Base-by-base conservation (phyloP, 1,140 invertebrate species). In the Drosophila sturtevanti region DNA sequence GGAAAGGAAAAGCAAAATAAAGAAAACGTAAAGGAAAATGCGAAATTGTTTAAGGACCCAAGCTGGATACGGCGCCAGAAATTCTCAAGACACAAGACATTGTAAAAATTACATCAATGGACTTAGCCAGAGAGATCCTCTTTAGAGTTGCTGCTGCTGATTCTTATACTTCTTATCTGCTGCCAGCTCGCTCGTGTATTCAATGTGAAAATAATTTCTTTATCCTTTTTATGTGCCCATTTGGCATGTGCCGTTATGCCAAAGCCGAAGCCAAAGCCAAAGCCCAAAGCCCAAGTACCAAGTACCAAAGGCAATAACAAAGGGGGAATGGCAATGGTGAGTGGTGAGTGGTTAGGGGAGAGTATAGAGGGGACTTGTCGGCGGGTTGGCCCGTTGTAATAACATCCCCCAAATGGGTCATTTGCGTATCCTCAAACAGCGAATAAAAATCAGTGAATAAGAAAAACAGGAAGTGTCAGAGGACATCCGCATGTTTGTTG, bases 391-490 rank as follows among this genome's bases (percentile, higher is more conserved):
- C n/a, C 52, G 76, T 70, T 90, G 79, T 91, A 90, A 91, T 91
- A 91, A 91, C 90, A 91, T 91, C 90, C 90, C 90, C 89, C 90
- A 91, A 91, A 91, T 91, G 90, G 90, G 90, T 90, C 90, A 91
- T 91, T 91, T 91, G 90, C 90, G 89, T 91, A 90, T 90, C 90
- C 90, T 91, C 90, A 91, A 91, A 91, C 90, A 91, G 86, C 90
- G 86, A 81, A 91, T 91, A 91, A 91, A 91, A 91, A 91, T 91
- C 90, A 91, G 90, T 91, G 90, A 91, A 90, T 85, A 91, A 90
- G 90, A 91, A 91, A 91, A 91, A 90, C 81, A 90, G 81, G 86
- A 90, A 86, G 86, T 90, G 87, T 90, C 86, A 80, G 87, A 90
- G 87, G 87, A 90, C 87, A 90, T 90, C 81, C 81, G 81, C 79